Conservation (phyloP, 2,888 invertebrate genomes). For the Limenitis camilla region DNA sequence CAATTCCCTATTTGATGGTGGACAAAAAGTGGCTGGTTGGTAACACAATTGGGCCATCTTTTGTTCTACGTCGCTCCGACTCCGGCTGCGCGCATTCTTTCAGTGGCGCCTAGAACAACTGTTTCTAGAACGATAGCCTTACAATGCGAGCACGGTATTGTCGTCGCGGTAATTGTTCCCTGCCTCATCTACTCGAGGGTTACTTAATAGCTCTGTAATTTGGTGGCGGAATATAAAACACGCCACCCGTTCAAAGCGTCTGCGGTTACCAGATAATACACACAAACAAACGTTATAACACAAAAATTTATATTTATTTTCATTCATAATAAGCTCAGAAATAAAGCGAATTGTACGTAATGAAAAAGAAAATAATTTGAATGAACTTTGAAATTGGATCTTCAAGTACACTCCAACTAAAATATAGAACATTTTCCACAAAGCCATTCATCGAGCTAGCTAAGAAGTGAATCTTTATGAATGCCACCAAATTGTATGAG, state of each 20-base stretch:
- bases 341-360: conserved; percentile 23
- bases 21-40: conserved; percentile 44
- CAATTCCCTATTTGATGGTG: conserved; percentile 43
- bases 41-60: conserved; percentile 52
- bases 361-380: conserved; percentile 26
- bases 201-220: conserved; percentile 47
- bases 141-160: conserved; percentile 52
- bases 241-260: conserved; percentile 8
- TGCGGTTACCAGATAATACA: conserved; percentile 16
- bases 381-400: conserved; percentile 41
- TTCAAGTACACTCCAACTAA: conserved; percentile 42
- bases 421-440: conserved; percentile 63
- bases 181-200: conserved; percentile 49
- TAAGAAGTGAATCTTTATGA: conserved; percentile 73
- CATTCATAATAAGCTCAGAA: conserved; percentile 19
- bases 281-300: conserved; percentile 14
- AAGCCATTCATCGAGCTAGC: conserved; percentile 63
- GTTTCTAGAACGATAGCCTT: conserved; percentile 50
- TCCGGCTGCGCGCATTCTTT: conserved; percentile 37
- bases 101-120: conserved; percentile 46
- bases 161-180: conserved; percentile 51
- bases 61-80: conserved; percentile 37
- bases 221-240: conserved; percentile 22
- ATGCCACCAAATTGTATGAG: conserved; percentile 75
- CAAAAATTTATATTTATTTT: conserved; percentile 18